Percentiles rank a stretch among this genome's conserved stretches.
phyloP scores from a whole-genome alignment of 1,140 invertebrate genomes.

The silkworm (Bombyx mori) region ASM3026992v2 NC_085110.1:13105501-13106000 shows the following conservation, averaged over 20 bases:
- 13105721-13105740: slow-evolving; percentile 81
- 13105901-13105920: slow-evolving; percentile 79
- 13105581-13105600: too few relatives aligned
- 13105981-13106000: too few relatives aligned
- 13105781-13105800: slow-evolving; percentile 46
- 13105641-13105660: too few relatives aligned
- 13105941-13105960: too few relatives aligned
- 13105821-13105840: slow-evolving; percentile 79
- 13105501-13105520: too few relatives aligned
- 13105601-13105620: too few relatives aligned
- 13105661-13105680: too few relatives aligned
- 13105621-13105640: too few relatives aligned
- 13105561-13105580: too few relatives aligned
- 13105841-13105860: slow-evolving; percentile 79
- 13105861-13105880: slow-evolving; percentile 87
- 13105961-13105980: too few relatives aligned
- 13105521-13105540: too few relatives aligned
- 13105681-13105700: slow-evolving; percentile 22
- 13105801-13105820: slow-evolving; percentile 65
- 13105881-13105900: slow-evolving; percentile 85
- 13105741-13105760: slow-evolving; percentile 81
- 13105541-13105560: too few relatives aligned
- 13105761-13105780: slow-evolving; percentile 74
- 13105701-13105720: slow-evolving; percentile 42
- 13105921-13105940: neutral